Conservation (phyloP, 2,888 invertebrate genomes). For the Drosophila leonis region DNA sequence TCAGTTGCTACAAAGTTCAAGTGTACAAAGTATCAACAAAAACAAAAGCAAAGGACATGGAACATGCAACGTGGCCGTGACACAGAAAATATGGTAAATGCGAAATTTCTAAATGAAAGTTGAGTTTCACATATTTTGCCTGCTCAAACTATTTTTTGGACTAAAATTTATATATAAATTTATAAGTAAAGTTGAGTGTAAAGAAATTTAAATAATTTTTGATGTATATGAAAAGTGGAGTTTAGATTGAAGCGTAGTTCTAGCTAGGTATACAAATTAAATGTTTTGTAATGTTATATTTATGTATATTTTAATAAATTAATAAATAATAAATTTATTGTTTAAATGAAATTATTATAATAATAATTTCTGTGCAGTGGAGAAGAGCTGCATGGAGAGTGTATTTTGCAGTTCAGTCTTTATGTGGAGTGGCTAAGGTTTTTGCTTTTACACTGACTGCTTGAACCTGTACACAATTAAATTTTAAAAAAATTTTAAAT, state of each 20-base stretch:
- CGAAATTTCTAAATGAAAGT: constrained; percentile 6
- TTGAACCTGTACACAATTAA: too few relatives aligned
- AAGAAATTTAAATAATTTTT: background rate
- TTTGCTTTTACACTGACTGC: too few relatives aligned
- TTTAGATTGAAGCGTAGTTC: background rate
- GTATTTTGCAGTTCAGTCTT: too few relatives aligned
- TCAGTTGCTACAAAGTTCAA: constrained; percentile 17
- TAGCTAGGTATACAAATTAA: background rate
- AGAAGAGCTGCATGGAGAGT: too few relatives aligned
- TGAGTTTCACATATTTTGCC: background rate
- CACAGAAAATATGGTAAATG: constrained; percentile 3
- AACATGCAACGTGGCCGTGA: background rate
- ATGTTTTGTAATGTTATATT: background rate
- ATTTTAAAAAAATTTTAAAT: too few relatives aligned
- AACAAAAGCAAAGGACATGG: constrained; percentile 5
- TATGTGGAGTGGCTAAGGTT: too few relatives aligned
- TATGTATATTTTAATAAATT: too few relatives aligned
- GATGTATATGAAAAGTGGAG: background rate
- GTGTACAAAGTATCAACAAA: background rate
- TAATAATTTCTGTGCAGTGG: too few relatives aligned
- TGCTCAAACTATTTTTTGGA: background rate
- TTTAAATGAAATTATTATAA: too few relatives aligned
- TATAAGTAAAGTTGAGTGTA: background rate
- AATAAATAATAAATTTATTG: too few relatives aligned
- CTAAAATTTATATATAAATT: too few relatives aligned